phyloP scores from a whole-genome alignment of 1,140 invertebrate genomes.

The Drosophila bocki region DNA sequence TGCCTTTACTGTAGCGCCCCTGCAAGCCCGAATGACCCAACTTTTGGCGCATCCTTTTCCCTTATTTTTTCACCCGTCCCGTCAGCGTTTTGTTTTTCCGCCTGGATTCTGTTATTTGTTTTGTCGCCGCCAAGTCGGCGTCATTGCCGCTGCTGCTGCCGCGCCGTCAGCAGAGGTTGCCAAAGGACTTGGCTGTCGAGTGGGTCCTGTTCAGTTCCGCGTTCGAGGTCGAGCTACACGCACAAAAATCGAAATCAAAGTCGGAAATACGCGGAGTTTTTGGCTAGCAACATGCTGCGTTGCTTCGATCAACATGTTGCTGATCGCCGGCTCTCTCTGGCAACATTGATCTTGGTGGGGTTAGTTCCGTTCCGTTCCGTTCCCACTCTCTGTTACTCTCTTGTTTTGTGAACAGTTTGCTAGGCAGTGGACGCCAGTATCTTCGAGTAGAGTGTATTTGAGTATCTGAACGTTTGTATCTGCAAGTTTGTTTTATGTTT shows the following conservation, averaged over 20 bases:
- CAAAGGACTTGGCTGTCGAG: constrained; percentile 66
- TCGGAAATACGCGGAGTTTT: neutral
- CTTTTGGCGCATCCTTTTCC: constrained; percentile 26
- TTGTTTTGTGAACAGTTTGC: neutral
- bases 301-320: constrained; percentile 26
- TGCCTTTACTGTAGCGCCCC: constrained; percentile 38
- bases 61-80: constrained; percentile 1
- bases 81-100: constrained; percentile 56
- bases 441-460: neutral
- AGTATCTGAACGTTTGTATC: neutral
- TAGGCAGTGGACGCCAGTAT: neutral
- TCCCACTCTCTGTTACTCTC: neutral
- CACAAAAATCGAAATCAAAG: constrained; percentile 18
- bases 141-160: constrained; percentile 26
- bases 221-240: constrained; percentile 61
- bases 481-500: neutral
- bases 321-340: constrained; percentile 11
- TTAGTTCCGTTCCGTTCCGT: neutral
- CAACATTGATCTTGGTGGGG: constrained; percentile 40
- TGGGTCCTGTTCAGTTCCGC: constrained; percentile 78
- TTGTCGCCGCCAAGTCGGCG: constrained; percentile 68
- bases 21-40: constrained; percentile 26
- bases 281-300: constrained; percentile 41
- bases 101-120: constrained; percentile 76
- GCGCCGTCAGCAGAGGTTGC: constrained; percentile 46